Percentiles rank a stretch among this genome's conserved stretches.
These are phyloP conservation scores for Lagocephalus sceleratus DNA, from an alignment of 2,797 vertebrate genomes.

Conservation along the genomic window DNA sequence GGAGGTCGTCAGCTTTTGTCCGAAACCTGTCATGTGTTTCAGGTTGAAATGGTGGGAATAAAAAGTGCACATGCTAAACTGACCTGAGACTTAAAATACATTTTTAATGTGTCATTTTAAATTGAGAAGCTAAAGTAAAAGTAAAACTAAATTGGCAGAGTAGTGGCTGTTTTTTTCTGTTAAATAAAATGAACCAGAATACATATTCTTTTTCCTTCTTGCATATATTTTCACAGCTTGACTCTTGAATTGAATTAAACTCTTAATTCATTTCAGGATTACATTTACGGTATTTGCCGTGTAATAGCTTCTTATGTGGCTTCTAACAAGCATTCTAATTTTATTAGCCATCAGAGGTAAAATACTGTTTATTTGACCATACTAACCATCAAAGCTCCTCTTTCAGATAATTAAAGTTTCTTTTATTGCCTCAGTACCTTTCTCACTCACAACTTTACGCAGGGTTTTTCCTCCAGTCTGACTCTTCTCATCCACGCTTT, in stretches of 20 bases:
- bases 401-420: conserved; percentile 6
- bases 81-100: no score
- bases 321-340: conserved; percentile 17
- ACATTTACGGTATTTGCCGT: conserved; percentile 4
- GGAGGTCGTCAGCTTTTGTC: conserved; percentile 28
- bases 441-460: conserved; percentile 7
- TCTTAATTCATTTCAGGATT: conserved; percentile 23
- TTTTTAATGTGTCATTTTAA: no score
- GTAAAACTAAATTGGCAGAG: no score
- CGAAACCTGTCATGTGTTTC: conserved; percentile 6
- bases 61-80: no score
- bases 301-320: conserved; percentile 21
- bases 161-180: no score
- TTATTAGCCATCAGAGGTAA: conserved; percentile 44
- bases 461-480: conserved; percentile 19
- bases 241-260: not conserved
- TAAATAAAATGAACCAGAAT: no score
- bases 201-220: no score
- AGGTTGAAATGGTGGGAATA: no score
- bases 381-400: conserved; percentile 44
- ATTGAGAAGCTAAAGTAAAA: no score
- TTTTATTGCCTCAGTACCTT: conserved; percentile 31
- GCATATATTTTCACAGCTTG: no score
- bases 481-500: conserved; percentile 7
- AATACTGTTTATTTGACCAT: conserved; percentile 34